These are phyloP conservation scores for Istiophorus platypterus DNA, from an alignment of 2,113 vertebrate genomes.

Conservation along the genomic window DNA sequence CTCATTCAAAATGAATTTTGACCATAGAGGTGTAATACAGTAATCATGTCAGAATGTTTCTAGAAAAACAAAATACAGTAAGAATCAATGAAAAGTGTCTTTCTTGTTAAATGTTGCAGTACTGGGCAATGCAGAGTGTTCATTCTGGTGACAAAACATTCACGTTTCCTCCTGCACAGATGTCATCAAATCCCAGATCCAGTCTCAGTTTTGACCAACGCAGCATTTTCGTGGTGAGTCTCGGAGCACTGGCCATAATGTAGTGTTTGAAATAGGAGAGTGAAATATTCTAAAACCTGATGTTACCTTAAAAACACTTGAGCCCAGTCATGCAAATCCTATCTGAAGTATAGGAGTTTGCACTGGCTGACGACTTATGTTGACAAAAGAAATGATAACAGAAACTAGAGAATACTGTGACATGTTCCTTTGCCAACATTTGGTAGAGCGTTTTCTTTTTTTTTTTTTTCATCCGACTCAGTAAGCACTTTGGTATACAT, in stretches of 20 bases:
- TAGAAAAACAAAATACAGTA: constrained; percentile 52
- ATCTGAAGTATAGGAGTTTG: constrained; percentile 33
- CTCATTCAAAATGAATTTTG: constrained; percentile 49
- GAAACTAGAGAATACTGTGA: constrained; percentile 58
- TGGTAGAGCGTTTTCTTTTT: constrained; percentile 54
- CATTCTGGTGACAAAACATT: constrained; percentile 25
- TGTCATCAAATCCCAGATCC: constrained; percentile 2
- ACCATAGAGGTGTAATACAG: constrained; percentile 63
- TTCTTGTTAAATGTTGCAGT: constrained; percentile 42
- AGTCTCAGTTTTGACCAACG: constrained; percentile 4
- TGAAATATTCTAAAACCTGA: constrained; percentile 32
- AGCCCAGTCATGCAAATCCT: constrained; percentile 36
- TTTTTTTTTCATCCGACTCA: constrained; percentile 51
- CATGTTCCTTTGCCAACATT: constrained; percentile 59
- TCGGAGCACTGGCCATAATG: constrained; percentile 27
- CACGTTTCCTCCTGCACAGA: neutral
- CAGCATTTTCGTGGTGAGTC: neutral
- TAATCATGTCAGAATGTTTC: constrained; percentile 49
- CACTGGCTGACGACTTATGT: constrained; percentile 17
- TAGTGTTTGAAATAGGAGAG: constrained; percentile 63
- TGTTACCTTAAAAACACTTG: constrained; percentile 24
- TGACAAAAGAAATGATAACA: constrained; percentile 41
- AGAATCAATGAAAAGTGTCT: constrained; percentile 41
- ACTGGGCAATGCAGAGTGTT: constrained; percentile 19
- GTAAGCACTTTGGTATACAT: constrained; percentile 78